phyloP scores from a whole-genome alignment of 2,888 invertebrate species.

The Catocala fraxini region DNA sequence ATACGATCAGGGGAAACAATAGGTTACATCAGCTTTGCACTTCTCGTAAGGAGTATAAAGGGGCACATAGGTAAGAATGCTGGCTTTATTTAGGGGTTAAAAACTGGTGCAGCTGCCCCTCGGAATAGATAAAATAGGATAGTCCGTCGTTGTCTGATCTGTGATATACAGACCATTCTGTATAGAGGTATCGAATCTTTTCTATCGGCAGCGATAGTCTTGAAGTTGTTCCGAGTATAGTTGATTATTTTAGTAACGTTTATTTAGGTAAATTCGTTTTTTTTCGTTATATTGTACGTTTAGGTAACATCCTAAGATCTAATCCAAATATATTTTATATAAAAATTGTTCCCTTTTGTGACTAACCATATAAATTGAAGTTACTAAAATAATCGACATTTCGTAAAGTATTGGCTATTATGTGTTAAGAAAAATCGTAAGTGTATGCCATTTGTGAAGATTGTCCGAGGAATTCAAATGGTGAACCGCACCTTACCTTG shows the following conservation, averaged over 20 bases:
- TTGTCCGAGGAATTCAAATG: not conserved
- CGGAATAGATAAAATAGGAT: not conserved
- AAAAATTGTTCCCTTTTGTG: not conserved
- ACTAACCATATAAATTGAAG: not conserved
- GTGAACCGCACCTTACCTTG: not conserved
- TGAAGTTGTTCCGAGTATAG: no score
- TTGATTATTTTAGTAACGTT: not conserved
- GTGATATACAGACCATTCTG: not conserved
- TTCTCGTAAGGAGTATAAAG: no score
- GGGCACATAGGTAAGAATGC: no score
- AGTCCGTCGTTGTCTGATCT: not conserved
- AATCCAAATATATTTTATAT: not conserved
- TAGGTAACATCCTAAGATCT: not conserved
- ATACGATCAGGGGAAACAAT: no score
- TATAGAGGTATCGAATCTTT: not conserved
- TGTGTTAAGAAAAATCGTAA: no score
- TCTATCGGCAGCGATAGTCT: not conserved
- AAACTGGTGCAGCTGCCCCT: not conserved
- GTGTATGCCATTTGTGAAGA: no score
- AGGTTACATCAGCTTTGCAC: no score
- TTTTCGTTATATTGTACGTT: not conserved
- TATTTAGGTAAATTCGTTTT: not conserved
- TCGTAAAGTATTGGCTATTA: not conserved
- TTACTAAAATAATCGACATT: not conserved
- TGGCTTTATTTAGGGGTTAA: not conserved